Evolutionary conservation across 2,797 vertebrate species (phyloP).

Genomic region (Pantherophis vulpinus): DNA sequence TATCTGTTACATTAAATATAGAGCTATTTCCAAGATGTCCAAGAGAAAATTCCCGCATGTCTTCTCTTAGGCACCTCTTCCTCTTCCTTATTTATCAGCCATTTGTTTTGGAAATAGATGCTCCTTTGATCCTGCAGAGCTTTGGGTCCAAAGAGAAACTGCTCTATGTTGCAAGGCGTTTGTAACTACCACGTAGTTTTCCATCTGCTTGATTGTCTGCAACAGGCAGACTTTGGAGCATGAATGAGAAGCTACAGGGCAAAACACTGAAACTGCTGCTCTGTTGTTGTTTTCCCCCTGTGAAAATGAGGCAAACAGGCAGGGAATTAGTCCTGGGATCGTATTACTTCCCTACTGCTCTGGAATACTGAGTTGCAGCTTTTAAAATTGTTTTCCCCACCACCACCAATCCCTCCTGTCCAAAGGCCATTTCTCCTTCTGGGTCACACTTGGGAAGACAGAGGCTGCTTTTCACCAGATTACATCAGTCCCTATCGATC

Average conservation of each 20-base stretch:
- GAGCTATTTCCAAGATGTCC: neutral
- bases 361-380: neutral
- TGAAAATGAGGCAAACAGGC: neutral
- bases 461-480: constrained; percentile 12
- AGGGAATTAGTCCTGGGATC: neutral
- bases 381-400: neutral
- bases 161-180: neutral
- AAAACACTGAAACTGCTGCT: neutral
- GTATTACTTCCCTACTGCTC: neutral
- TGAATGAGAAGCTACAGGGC: neutral
- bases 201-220: neutral
- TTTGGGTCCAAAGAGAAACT: neutral
- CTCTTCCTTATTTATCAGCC: neutral
- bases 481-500: constrained; percentile 32
- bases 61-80: neutral
- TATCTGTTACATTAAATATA: neutral
- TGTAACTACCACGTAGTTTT: too few species aligned
- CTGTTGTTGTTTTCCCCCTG: neutral
- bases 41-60: neutral
- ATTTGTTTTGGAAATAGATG: neutral
- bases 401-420: neutral
- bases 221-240: neutral
- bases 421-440: neutral
- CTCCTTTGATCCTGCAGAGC: neutral
- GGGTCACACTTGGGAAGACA: constrained; percentile 5